phyloP scores from a whole-genome alignment of 2,113 vertebrate species.

The Drymodes brunneopygia region DNA sequence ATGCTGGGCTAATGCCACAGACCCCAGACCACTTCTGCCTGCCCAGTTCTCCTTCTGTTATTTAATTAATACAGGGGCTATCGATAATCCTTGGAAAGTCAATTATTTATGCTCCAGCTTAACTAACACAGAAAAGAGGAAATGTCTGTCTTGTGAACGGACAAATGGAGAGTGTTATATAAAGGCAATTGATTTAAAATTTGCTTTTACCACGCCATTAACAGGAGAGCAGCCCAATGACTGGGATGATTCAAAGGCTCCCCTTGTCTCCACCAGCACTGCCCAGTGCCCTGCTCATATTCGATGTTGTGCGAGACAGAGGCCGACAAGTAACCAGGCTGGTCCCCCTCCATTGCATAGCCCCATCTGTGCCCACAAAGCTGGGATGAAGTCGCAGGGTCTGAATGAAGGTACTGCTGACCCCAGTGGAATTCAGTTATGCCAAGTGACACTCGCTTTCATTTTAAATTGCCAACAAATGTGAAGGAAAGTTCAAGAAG shows the following conservation, averaged over 20 bases:
- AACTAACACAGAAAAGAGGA: neutral
- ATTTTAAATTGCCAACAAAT: neutral
- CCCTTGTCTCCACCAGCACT: neutral
- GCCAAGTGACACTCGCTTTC: accelerated
- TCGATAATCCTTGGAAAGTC: neutral
- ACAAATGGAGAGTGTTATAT: neutral
- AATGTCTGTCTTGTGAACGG: neutral
- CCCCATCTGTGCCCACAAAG: neutral
- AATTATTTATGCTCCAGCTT: neutral
- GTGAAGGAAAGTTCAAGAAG: neutral
- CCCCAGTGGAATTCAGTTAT: neutral
- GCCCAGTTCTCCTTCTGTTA: neutral
- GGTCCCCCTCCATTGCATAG: accelerated
- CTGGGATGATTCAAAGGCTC: neutral
- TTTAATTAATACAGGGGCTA: neutral
- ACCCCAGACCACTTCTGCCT: neutral
- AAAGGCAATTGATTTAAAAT: neutral
- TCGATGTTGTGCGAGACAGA: accelerated
- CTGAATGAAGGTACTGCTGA: neutral
- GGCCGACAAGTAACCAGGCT: accelerated
- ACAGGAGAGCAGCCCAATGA: neutral
- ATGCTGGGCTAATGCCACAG: neutral
- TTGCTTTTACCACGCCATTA: neutral
- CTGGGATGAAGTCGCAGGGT: neutral
- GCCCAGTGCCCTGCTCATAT: neutral